Base-by-base conservation (phyloP, 2,113 vertebrate genomes). In the Sinocyclocheilus grahami region DNA sequence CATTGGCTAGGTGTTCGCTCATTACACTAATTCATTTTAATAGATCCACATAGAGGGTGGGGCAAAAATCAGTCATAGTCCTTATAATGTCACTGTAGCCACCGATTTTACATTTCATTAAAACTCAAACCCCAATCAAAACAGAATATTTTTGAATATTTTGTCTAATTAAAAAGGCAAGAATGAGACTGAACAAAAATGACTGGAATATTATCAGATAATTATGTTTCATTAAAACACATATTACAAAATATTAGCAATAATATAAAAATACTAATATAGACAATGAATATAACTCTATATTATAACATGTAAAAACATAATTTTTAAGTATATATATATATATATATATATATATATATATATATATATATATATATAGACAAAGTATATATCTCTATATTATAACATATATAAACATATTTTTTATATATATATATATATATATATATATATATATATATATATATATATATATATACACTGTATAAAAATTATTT, bases 21-120 rank as follows among this genome's bases (percentile, higher is more conserved):
- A 90, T 89, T 93, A 89, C 82, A 90, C 93, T 94, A 92, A 94
- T 95, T 95, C 93, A 91, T 94, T 94, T 94, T 92, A 95, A 94
- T 94, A 94, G 94, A 94, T 91, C 93, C 65, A 46, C 77, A 58
- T 83, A 83, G 79, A 76, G 86, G 86, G 86, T 80, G 88, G 84
- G 76, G 78, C 80, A 79, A 65, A 71, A 46, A 74, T 78, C 74
- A 78, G 53, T 71, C 82, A 18, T 39, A n/a, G 60, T 71, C 55
- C 63, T 86, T 58, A 82, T 85, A 84, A 87, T 74, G 82, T 78
- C 84, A 80, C 58, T 82, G 85, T 71, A 83, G 84, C 82, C 46
- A 55, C n/a, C 14, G 48, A 55, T 55, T 78, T 78, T 55, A 78
- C 75, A 78, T 53, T 78, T 79, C 63, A 82, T 82, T 82, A 82